Evolutionary conservation across 2,113 vertebrate species (phyloP), one percentile per base, ranked within the genome.

Genomic region (Limnothrissa miodon): DNA sequence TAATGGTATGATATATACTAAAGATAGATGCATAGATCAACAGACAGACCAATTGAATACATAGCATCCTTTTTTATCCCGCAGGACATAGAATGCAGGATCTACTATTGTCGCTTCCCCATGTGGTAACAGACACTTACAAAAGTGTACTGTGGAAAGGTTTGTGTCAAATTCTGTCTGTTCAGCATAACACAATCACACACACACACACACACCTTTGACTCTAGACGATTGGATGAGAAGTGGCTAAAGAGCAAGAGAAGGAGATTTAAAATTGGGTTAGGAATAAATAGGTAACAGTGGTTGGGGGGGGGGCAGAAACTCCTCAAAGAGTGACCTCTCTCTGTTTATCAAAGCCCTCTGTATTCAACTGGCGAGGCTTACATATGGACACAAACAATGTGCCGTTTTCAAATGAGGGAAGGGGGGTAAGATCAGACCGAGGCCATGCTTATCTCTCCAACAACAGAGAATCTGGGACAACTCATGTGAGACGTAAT

Each of bases 391-490:
- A 56, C 51, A 56, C 21, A 56, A 23, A 56, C 51, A 56, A 23
- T 56, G 51, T 23, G 19, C 21, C 23, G 51, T 56, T 56, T 56
- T 56, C 51, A 19, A 19, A 7, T 21, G 56, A 8, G 9, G 56
- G 59, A n/a, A 13, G n/a, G 9, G 5, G 19, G 0, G 21, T 17
- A 15, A 23, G 19, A 23, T 21, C 51, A 56, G 51, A 8, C 59
- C 10, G 59, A 62, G 59, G 25, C 23, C n/a, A 11, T 13, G n/a
- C 6, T 62, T 29, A 29, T 29, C 59, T 62, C n/a, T 62, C 23
- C 59, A 29, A 62, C 83, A 89, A 89, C 81, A 86, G 80, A 29
- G 84, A 92, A 91, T 90, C 80, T 91, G 82, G 91, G 90, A 82
- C 91, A 88, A 90, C 48, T 45, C 87, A 90, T 91, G 89, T 79